A percentile compares a stretch with the other conserved stretches of the same genome.
These are phyloP conservation scores for Ptyas mucosa DNA, from an alignment of 2,113 vertebrate genomes.

Conservation along the genomic window DNA sequence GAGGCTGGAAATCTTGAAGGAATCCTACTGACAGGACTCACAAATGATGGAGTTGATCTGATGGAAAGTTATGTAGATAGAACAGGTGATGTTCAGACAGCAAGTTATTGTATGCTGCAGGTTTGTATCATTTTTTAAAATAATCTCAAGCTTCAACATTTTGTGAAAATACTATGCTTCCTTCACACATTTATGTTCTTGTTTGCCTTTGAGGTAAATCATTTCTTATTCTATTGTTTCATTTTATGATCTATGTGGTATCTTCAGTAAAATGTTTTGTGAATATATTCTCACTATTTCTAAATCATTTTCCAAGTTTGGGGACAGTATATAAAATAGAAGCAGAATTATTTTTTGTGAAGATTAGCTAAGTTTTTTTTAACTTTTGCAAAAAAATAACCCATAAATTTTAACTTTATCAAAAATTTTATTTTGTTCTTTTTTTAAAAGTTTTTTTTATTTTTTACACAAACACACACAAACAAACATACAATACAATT, in stretches of 20 bases:
- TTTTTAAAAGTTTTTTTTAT: too few relatives aligned
- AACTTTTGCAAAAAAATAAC: background rate
- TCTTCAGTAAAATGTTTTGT: background rate
- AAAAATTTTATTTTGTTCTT: background rate
- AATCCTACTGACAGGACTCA: conserved; percentile 91
- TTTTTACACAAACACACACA: too few relatives aligned
- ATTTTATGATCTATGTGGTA: background rate
- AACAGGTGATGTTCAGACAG: conserved; percentile 95
- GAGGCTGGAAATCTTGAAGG: conserved; percentile 95
- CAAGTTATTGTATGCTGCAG: conserved; percentile 98
- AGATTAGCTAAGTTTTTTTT: background rate
- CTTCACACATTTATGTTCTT: background rate
- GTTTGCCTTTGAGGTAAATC: background rate
- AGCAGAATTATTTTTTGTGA: background rate
- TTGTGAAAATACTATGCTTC: background rate
- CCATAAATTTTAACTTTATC: background rate
- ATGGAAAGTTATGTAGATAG: conserved; percentile 97
- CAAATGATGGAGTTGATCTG: conserved; percentile 96
- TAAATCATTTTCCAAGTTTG: background rate
- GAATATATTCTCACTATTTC: background rate
- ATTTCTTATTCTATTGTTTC: background rate
- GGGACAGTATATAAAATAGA: background rate
- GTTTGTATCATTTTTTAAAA: conserved; percentile 63
- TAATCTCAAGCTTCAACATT: background rate
- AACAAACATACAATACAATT: too few relatives aligned